Percentiles rank a stretch among this genome's conserved stretches.
Evolutionary conservation across 2,888 invertebrate genomes (phyloP).

Genomic region (Chymomyza caudatula): DNA sequence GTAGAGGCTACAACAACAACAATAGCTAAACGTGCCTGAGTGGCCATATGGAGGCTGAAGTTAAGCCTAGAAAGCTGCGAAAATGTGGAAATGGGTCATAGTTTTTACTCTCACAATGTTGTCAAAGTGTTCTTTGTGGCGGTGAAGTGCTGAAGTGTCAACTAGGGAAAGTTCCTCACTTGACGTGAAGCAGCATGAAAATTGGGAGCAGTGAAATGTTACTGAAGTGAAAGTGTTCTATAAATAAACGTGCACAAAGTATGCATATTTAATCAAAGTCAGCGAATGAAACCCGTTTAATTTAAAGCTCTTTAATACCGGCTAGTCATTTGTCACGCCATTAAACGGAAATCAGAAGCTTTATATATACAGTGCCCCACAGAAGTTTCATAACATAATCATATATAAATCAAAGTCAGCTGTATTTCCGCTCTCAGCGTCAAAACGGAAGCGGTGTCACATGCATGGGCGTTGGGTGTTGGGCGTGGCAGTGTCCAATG

Average conservation of each 20-base stretch:
- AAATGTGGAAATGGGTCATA: conserved; percentile 14
- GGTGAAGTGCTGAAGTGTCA: background rate
- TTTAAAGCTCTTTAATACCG: background rate
- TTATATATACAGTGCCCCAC: background rate
- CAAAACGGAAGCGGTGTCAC: background rate
- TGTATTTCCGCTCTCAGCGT: background rate
- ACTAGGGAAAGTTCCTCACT: conserved; percentile 28
- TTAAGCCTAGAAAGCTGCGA: background rate
- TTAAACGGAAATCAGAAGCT: background rate
- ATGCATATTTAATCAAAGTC: background rate
- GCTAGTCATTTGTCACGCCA: background rate
- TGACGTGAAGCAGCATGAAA: conserved; percentile 24
- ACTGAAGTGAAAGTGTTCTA: background rate
- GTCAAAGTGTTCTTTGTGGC: background rate
- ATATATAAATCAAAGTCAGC: background rate
- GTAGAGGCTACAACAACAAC: background rate
- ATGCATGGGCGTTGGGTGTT: background rate
- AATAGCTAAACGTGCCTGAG: conserved; percentile 5
- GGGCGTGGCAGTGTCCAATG: background rate
- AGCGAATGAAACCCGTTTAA: background rate
- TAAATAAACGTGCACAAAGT: background rate
- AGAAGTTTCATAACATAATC: background rate
- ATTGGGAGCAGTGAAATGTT: background rate
- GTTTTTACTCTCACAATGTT: background rate
- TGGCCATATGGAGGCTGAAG: background rate